Base-by-base conservation (phyloP, 1,140 invertebrate species). In the Pristionchus pacificus region DNA sequence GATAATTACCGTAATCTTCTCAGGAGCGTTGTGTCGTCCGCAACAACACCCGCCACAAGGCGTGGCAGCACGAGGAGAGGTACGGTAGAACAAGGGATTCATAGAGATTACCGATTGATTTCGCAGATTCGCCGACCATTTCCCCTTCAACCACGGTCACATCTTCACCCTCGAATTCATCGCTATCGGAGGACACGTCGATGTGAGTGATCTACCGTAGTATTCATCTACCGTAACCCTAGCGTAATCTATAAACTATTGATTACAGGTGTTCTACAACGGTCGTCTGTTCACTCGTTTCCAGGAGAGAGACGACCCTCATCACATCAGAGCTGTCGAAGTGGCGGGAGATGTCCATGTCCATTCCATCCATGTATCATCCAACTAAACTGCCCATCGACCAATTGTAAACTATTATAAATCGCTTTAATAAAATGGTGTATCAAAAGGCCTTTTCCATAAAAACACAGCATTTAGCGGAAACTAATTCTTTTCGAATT, bases 161-260 rank as follows among this genome's bases (percentile, higher is more conserved):
- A 59, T 72, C 70, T 72, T 65, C 64, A 72, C 70, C 28, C 64
- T 72, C 15, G 70, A 72, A 58, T 72, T 72, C 57, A 59, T 72
- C 3, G 65, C 70, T 31, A 38, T 60, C 13, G 29, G 32, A n/a
- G 70, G 70, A 65, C 55, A 65, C 14, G 60, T 72, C 30, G 19
- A 32, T n/a, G 70, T 72, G 2, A 70, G 33, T 30, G 2, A n/a
- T 3, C 1, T 6, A 24, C 2, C 6, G 2, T 57, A 1, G 14
- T 24, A 6, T 49, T 19, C 14, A 30, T 59, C 19, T 33, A 66
- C 14, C 62, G 0, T 6, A 27, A 15, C 29, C 27, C 15, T 61
- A 27, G 60, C 19, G 24, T 14, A 14, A 27, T 14, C 24, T 61
- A 27, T 31, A 24, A 49, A 24, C 19, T 64, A 15, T 14, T 64